Evolutionary conservation across 2,888 invertebrate species (phyloP).

Genomic region (Heliconius charithonia): DNA sequence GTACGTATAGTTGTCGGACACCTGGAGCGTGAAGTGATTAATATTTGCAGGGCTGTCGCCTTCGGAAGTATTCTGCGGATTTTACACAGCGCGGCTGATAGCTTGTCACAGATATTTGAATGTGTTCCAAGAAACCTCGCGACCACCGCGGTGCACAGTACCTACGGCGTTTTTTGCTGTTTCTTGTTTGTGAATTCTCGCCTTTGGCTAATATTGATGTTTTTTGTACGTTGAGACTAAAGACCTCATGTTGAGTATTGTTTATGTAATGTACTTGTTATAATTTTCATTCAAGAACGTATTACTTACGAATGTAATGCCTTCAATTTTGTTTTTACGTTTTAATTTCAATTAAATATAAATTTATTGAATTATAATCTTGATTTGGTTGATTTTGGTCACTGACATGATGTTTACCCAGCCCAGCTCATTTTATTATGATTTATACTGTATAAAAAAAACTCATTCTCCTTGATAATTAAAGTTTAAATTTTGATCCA

Average conservation of each 20-base stretch:
- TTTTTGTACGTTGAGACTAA: not conserved
- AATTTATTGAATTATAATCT: not conserved
- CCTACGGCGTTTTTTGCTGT: not conserved
- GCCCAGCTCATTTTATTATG: no score
- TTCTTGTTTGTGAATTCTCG: not conserved
- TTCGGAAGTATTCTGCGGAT: slow-evolving; percentile 30
- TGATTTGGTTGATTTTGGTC: not conserved
- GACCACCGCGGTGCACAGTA: not conserved
- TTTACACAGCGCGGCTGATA: slow-evolving; percentile 22
- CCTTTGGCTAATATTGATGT: slow-evolving; percentile 9
- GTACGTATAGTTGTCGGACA: slow-evolving; percentile 42
- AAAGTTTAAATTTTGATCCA: not conserved
- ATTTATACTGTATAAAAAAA: no score
- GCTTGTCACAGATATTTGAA: slow-evolving; percentile 24
- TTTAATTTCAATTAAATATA: not conserved
- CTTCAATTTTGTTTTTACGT: not conserved
- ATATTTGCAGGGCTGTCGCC: slow-evolving; percentile 46
- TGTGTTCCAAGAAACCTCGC: slow-evolving; percentile 17
- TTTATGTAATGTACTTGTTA: not conserved
- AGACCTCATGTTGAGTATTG: not conserved
- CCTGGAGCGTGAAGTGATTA: slow-evolving; percentile 50
- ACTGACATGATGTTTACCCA: not conserved
- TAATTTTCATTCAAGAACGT: not conserved
- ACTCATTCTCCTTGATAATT: no score
- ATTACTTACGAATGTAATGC: not conserved